These are phyloP conservation scores for Isurus oxyrinchus DNA, from an alignment of 2,113 vertebrate genomes.

Conservation along the genomic window DNA sequence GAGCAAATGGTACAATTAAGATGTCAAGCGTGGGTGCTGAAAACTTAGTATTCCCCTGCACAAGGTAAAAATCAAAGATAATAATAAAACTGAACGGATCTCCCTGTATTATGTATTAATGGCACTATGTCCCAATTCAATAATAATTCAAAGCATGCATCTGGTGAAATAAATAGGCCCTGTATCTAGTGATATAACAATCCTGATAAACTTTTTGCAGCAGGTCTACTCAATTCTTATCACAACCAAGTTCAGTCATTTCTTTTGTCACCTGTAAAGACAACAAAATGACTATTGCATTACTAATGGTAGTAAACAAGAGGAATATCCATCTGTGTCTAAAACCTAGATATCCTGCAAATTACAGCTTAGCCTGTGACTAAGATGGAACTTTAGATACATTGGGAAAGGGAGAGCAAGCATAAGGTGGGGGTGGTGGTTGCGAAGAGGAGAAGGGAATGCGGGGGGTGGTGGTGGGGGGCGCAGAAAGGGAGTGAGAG, in stretches of 20 bases:
- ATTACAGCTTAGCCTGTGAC: background rate
- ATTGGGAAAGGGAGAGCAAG: background rate
- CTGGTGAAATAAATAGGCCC: background rate
- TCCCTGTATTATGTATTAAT: background rate
- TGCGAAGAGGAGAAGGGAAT: background rate
- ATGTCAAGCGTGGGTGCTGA: background rate
- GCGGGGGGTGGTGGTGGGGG: too few species aligned
- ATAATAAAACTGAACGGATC: background rate
- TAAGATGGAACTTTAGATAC: background rate
- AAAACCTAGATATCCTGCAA: background rate
- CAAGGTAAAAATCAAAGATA: background rate
- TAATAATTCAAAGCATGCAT: background rate
- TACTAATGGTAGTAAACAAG: background rate
- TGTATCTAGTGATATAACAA: background rate
- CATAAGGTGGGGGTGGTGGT: too few species aligned
- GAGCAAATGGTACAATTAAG: background rate
- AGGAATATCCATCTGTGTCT: background rate
- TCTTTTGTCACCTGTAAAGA: background rate
- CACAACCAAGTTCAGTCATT: background rate
- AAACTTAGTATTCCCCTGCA: background rate
- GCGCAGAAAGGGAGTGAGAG: background rate
- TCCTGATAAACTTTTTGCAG: background rate
- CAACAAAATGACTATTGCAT: background rate
- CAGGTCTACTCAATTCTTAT: background rate
- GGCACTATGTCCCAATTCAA: background rate